These are phyloP conservation scores for Aldrovandia affinis DNA, from an alignment of 2,797 vertebrate genomes.

Conservation along the genomic window DNA sequence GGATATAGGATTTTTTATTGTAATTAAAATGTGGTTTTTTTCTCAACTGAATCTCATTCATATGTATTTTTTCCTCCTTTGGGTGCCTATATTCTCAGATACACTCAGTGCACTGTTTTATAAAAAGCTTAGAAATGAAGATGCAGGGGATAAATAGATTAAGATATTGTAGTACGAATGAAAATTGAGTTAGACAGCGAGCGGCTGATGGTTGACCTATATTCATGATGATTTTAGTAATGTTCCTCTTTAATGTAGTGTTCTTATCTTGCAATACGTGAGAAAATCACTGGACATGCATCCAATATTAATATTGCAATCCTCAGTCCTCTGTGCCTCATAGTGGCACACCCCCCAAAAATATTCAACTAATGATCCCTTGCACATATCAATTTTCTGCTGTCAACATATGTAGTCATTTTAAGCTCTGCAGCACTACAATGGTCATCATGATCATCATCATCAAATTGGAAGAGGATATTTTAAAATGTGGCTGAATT, in stretches of 20 bases:
- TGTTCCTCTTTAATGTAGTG: slow-evolving; percentile 2
- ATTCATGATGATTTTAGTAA: slow-evolving; percentile 1
- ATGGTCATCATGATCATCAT: background rate
- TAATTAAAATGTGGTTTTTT: background rate
- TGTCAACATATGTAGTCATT: background rate
- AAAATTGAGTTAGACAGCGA: background rate
- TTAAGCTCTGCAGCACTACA: background rate
- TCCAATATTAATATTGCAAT: background rate
- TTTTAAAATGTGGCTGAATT: background rate
- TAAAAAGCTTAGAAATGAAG: background rate
- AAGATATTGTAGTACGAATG: background rate
- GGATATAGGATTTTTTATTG: background rate
- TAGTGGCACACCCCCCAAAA: background rate
- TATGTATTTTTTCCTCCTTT: background rate
- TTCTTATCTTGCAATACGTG: slow-evolving; percentile 14
- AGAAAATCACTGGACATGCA: background rate
- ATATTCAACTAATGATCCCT: background rate
- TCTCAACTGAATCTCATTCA: background rate
- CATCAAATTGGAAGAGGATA: background rate
- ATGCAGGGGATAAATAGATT: background rate
- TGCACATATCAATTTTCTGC: background rate
- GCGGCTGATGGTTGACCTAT: background rate
- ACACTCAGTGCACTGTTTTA: background rate
- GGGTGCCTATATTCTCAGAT: background rate
- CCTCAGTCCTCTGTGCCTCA: background rate